These are phyloP conservation scores for Pogona vitticeps DNA, from an alignment of 2,113 vertebrate genomes.

Conservation along the genomic window DNA sequence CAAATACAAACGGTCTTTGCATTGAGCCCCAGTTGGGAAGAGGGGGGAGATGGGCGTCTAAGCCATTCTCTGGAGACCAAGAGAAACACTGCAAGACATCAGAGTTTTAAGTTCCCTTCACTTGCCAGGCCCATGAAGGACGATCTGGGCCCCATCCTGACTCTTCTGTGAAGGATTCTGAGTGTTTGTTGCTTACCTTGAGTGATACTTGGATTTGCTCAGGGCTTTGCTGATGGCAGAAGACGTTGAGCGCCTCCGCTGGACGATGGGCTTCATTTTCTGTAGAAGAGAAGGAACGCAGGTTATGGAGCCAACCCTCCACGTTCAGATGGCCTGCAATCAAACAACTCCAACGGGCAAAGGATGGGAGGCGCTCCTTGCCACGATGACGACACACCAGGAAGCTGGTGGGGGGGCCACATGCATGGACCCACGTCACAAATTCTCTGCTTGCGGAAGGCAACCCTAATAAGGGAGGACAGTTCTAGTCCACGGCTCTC, in stretches of 20 bases:
- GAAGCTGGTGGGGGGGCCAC: neutral
- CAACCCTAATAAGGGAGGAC: no score
- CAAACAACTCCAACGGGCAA: neutral
- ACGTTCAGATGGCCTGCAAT: neutral
- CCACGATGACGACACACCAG: no score
- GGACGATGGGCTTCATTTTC: slow-evolving; percentile 76
- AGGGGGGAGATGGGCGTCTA: no score
- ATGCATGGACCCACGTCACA: no score
- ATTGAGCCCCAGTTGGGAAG: no score
- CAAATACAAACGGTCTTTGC: no score
- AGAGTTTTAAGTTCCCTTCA: neutral
- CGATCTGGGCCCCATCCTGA: neutral
- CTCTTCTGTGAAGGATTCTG: neutral
- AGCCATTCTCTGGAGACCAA: no score
- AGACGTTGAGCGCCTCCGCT: slow-evolving; percentile 72
- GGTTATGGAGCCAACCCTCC: neutral
- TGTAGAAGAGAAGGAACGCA: slow-evolving; percentile 50
- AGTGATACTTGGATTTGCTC: slow-evolving; percentile 64
- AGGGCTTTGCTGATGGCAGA: slow-evolving; percentile 75
- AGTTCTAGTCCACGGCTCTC: no score
- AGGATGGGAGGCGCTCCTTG: neutral
- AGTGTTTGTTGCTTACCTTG: slow-evolving; percentile 66
- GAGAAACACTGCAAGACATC: no score
- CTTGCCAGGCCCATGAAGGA: no score
- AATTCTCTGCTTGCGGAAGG: no score